Evolutionary conservation across 1,140 invertebrate species (phyloP).

Genomic region (Drosophila saltans): DNA sequence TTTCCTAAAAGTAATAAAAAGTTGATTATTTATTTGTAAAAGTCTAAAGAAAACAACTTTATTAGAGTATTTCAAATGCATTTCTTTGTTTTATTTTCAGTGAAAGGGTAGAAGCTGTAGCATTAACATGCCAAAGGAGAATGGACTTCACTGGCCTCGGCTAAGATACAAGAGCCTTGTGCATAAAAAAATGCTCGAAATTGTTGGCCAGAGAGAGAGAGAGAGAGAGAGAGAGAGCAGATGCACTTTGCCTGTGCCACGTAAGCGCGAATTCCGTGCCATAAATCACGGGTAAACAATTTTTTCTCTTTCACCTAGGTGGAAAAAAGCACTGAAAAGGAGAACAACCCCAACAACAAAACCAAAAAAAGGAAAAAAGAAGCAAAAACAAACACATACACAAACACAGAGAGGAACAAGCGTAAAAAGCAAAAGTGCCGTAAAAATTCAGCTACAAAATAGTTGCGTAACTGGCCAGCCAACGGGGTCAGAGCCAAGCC

Average conservation of each 20-base stretch:
- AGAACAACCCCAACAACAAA: slow-evolving; percentile 31
- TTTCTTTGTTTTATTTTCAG: no score
- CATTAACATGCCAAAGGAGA: slow-evolving; percentile 1
- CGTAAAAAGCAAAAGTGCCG: slow-evolving; percentile 21
- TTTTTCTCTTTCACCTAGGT: slow-evolving; percentile 54
- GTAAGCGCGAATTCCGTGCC: slow-evolving; percentile 75
- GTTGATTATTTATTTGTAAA: no score
- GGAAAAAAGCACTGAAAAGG: slow-evolving; percentile 29
- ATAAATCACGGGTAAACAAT: slow-evolving; percentile 72
- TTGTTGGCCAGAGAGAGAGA: slow-evolving; percentile 10
- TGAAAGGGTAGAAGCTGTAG: background rate
- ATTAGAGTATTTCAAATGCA: no score
- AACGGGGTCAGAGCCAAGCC: slow-evolving; percentile 43
- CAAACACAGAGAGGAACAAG: slow-evolving; percentile 14
- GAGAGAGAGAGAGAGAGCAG: slow-evolving; percentile 20
- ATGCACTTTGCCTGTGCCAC: slow-evolving; percentile 36
- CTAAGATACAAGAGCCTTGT: slow-evolving; percentile 42
- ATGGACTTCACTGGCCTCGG: slow-evolving; percentile 8
- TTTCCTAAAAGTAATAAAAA: no score
- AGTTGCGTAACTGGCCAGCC: slow-evolving; percentile 67
- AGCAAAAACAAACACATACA: no score
- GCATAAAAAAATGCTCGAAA: slow-evolving; percentile 40
- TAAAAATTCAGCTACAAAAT: slow-evolving; percentile 36
- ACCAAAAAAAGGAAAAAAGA: slow-evolving; percentile 12
- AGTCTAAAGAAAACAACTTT: no score